phyloP scores from a whole-genome alignment of 2,888 invertebrate species.

The Drosophila anomalata region DNA sequence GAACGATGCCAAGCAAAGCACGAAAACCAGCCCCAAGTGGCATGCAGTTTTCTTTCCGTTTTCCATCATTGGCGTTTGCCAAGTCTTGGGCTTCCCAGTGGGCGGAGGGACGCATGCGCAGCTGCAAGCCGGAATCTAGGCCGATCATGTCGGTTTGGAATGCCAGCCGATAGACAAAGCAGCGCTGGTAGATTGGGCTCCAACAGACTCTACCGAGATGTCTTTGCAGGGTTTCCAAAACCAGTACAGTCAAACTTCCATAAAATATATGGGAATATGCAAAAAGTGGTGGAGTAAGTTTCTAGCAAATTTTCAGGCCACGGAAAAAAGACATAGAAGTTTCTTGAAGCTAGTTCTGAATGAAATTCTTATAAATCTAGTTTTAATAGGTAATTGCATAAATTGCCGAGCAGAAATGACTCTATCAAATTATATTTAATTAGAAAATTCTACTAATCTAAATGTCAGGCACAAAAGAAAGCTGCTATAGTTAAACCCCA shows the following conservation, averaged over 20 bases:
- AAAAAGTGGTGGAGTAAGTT: not conserved
- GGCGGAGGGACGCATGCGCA: slow-evolving; percentile 31
- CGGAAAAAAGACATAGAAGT: too few species aligned
- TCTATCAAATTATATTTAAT: not conserved
- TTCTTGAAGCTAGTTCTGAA: not conserved
- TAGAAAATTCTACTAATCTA: not conserved
- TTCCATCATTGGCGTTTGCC: slow-evolving; percentile 45
- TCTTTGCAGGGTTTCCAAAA: slow-evolving; percentile 1
- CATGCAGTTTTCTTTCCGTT: slow-evolving; percentile 59
- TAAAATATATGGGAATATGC: not conserved
- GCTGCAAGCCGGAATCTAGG: slow-evolving; percentile 54
- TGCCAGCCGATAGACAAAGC: slow-evolving; percentile 59
- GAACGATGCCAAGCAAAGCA: slow-evolving; percentile 29
- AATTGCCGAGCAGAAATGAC: not conserved
- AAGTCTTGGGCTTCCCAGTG: slow-evolving; percentile 48
- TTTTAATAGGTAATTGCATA: too few species aligned
- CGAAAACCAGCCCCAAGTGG: slow-evolving; percentile 22
- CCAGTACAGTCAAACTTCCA: slow-evolving; percentile 2
- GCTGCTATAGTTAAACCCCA: not conserved
- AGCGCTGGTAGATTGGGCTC: slow-evolving; percentile 8
- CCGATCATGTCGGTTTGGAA: slow-evolving; percentile 52
- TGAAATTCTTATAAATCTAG: not conserved
- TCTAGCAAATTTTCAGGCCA: not conserved
- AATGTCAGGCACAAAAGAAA: slow-evolving; percentile 1
- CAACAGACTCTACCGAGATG: slow-evolving; percentile 1